Evolutionary conservation across 2,113 vertebrate genomes (phyloP), one percentile per base, ranked within the genome.

Genomic region (Turnix velox): DNA sequence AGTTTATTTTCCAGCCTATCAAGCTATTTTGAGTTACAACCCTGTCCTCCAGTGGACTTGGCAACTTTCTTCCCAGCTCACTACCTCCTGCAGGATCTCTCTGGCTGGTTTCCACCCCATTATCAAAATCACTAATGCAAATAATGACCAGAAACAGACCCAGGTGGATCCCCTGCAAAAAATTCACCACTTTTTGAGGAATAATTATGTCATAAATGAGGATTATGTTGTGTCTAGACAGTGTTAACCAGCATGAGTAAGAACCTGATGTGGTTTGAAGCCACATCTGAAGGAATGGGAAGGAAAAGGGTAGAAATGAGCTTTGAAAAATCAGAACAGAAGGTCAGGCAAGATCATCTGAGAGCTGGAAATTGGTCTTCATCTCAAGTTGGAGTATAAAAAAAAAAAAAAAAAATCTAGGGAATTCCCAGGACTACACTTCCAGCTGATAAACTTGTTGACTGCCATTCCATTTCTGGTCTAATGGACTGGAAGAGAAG

Each of bases 401-500:
- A n/a, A n/a, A n/a, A n/a, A n/a, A n/a, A n/a, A n/a, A n/a, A n/a
- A n/a, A 93, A 93, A 85, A 73, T 73, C 71, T 45, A 30, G 28
- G 74, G 74, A 94, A 95, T 85, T 87, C 94, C 93, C 90, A 92
- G 49, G 71, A 86, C 78, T 89, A 45, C 45, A 76, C 57, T 94
- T 94, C 25, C 62, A 76, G 48, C 87, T 68, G 48, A 94, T 92
- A 91, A 84, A 95, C 87, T 87, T 92, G 87, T 96, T 94, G 92
- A 91, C 43, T 91, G 49, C n/a, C 58, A 49, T 95, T 92, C 69
- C 42, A 81, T 83, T 94, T 94, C 93, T 43, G 62, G 84, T 78
- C 93, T 95, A 95, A 87, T 94, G 94, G 81, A 68, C 90, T 92
- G 90, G 87, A 94, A 95, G 93, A 94, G 52, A 92, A 37, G 81